A percentile compares a stretch with the other conserved stretches of the same genome.
Evolutionary conservation across 2,113 vertebrate species (phyloP).

Genomic region (Monopterus albus): DNA sequence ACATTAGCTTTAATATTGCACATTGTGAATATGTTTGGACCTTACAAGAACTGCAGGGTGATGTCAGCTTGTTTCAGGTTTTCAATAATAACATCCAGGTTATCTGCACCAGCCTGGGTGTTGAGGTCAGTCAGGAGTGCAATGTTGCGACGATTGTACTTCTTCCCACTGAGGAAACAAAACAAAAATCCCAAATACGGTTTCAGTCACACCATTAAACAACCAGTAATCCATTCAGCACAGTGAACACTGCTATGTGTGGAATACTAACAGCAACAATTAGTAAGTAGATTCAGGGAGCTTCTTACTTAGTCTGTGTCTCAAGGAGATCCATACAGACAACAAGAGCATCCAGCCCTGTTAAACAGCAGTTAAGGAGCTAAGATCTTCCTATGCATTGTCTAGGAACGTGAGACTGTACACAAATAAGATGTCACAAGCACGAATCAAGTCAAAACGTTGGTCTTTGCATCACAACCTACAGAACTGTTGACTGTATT

Average conservation of each 20-base stretch:
- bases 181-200: neutral
- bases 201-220: neutral
- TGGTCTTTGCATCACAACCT: no score
- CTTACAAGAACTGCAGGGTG: conserved; percentile 96
- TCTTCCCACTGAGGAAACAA: conserved; percentile 88
- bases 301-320: conserved; percentile 76
- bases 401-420: no score
- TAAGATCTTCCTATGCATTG: neutral
- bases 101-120: conserved; percentile 86
- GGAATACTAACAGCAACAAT: neutral
- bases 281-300: neutral
- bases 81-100: conserved; percentile 88
- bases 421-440: no score
- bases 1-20: no score
- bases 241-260: neutral
- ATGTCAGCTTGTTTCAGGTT: conserved; percentile 88
- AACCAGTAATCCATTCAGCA: neutral
- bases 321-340: conserved; percentile 97
- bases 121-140: conserved; percentile 90
- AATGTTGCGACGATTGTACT: conserved; percentile 87
- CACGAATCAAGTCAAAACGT: no score
- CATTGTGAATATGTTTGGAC: neutral
- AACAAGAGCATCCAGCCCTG: conserved; percentile 94
- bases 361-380: conserved; percentile 65
- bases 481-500: no score